Conservation (phyloP, 2,113 vertebrate species). For the Hemichromis elongatus region DNA sequence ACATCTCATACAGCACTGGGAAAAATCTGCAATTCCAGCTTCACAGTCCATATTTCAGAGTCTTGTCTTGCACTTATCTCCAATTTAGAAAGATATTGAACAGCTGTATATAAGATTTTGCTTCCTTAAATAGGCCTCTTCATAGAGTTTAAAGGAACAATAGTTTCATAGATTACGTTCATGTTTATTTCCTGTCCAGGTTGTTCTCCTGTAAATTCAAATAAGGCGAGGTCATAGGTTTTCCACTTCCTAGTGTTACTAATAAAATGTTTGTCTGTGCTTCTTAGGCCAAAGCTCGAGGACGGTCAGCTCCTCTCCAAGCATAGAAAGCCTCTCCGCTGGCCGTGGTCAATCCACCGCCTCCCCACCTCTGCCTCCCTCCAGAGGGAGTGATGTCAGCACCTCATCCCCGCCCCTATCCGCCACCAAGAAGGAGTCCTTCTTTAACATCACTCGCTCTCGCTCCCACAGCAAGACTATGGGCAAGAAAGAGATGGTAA, state of each 20-base stretch:
- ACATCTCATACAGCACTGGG: not conserved
- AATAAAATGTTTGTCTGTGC: not conserved
- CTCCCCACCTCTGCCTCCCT: slow-evolving; percentile 84
- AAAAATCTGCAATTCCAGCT: not conserved
- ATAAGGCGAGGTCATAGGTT: not conserved
- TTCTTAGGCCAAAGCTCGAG: slow-evolving; percentile 83
- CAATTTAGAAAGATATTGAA: not conserved
- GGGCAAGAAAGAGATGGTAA: slow-evolving; percentile 87
- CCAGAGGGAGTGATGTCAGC: slow-evolving; percentile 73
- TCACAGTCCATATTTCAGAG: not conserved
- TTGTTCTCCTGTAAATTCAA: not conserved
- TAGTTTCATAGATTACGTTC: not conserved
- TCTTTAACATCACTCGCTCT: slow-evolving; percentile 95
- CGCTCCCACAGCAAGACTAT: slow-evolving; percentile 95
- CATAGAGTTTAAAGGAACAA: not conserved
- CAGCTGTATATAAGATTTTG: not conserved
- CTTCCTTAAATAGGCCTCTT: not conserved
- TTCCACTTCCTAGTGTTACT: not conserved
- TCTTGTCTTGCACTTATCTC: not conserved
- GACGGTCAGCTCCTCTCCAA: slow-evolving; percentile 88
- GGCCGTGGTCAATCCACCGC: slow-evolving; percentile 80
- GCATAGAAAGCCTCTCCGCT: slow-evolving; percentile 86
- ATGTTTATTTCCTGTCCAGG: not conserved
- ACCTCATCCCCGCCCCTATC: slow-evolving; percentile 88
- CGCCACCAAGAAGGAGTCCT: slow-evolving; percentile 90